phyloP scores from a whole-genome alignment of 2,888 invertebrate genomes.

The Prenolepis imparis region DNA sequence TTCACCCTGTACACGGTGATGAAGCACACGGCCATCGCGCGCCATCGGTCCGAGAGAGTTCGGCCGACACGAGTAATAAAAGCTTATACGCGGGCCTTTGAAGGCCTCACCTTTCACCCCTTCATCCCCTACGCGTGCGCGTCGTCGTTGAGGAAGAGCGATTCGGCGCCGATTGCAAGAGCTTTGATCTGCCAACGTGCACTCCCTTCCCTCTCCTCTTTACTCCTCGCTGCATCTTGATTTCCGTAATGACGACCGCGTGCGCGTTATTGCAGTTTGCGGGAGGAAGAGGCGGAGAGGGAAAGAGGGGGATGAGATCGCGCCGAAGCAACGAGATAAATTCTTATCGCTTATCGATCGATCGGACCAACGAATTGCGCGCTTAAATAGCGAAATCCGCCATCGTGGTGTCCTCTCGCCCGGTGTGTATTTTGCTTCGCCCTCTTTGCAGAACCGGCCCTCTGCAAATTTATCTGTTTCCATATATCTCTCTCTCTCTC shows the following conservation, averaged over 20 bases:
- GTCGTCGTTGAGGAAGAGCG: conserved; percentile 11
- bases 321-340: conserved; percentile 5
- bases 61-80: conserved; percentile 42
- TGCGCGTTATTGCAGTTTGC: conserved; percentile 35
- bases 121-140: background rate
- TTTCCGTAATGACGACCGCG: conserved; percentile 25
- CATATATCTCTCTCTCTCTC: conserved; percentile 3
- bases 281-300: no score
- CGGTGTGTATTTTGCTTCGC: background rate
- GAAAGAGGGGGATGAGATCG: background rate
- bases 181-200: conserved; percentile 38
- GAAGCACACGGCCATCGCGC: background rate
- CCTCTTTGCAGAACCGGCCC: background rate
- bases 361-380: background rate
- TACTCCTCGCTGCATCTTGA: conserved; percentile 29
- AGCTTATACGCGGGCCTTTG: conserved; percentile 45
- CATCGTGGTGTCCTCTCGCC: background rate
- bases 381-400: conserved; percentile 17
- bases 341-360: conserved; percentile 35
- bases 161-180: conserved; percentile 4
- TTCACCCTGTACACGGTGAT: background rate
- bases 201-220: background rate
- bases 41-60: conserved; percentile 9
- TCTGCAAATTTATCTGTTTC: background rate
- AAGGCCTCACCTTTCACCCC: background rate